These are phyloP conservation scores for Sarcophaga variegata DNA, from an alignment of 2,888 invertebrate genomes.

Conservation along the genomic window DNA sequence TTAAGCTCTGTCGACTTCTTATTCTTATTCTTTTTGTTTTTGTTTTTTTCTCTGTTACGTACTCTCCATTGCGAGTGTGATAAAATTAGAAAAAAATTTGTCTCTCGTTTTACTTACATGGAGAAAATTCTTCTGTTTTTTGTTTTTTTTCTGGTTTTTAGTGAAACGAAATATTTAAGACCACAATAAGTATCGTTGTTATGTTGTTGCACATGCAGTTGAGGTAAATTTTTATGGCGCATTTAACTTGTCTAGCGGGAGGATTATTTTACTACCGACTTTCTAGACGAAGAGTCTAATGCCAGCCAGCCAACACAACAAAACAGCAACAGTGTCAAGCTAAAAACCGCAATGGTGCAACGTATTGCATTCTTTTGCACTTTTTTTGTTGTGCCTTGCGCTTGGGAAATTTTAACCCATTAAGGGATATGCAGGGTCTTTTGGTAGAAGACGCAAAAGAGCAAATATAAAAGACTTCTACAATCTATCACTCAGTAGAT, in stretches of 20 bases:
- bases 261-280: constrained; percentile 73
- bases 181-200: constrained; percentile 51
- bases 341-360: constrained; percentile 51
- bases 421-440: neutral
- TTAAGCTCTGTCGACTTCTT: constrained; percentile 2
- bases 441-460: too few relatives aligned
- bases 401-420: constrained; percentile 42
- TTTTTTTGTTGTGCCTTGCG: neutral
- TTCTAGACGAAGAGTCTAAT: neutral
- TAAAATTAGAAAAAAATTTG: constrained; percentile 32
- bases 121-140: neutral
- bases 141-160: neutral
- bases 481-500: too few relatives aligned
- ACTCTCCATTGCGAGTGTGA: neutral
- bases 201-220: constrained; percentile 45
- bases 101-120: neutral
- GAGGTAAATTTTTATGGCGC: constrained; percentile 78
- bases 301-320: constrained; percentile 27
- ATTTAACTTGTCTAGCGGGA: constrained; percentile 80
- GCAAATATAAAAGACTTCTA: too few relatives aligned
- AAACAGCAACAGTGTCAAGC: constrained; percentile 56
- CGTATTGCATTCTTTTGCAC: constrained; percentile 14
- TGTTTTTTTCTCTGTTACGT: constrained; percentile 2
- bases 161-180: constrained; percentile 36
- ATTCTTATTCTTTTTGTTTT: neutral